Evolutionary conservation across 2,113 vertebrate species (phyloP).

Genomic region (Numenius arquata): DNA sequence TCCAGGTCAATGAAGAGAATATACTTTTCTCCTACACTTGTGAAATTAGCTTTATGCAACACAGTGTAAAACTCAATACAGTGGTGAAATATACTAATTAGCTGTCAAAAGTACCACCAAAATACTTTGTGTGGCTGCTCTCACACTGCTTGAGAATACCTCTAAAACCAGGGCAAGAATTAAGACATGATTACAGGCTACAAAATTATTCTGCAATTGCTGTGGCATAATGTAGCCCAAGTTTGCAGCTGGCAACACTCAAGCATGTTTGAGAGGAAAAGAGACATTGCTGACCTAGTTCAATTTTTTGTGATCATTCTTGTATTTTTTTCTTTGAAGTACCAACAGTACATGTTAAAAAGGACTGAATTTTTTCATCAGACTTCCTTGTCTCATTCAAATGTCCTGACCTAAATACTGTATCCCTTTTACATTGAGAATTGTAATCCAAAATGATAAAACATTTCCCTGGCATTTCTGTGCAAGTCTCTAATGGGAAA

Average conservation of each 20-base stretch:
- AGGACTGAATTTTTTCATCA: not conserved
- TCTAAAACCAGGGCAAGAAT: not conserved
- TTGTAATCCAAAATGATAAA: not conserved
- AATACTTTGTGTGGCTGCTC: not conserved
- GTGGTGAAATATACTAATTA: not conserved
- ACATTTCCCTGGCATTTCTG: not conserved
- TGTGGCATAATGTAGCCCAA: not conserved
- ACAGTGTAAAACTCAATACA: not conserved
- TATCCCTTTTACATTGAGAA: not conserved
- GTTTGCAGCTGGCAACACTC: not conserved
- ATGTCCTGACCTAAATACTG: not conserved
- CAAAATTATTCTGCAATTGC: not conserved
- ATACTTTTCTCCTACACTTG: not conserved
- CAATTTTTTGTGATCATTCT: not conserved
- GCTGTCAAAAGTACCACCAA: not conserved
- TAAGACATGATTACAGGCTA: not conserved
- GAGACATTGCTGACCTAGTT: not conserved
- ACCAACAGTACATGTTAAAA: not conserved
- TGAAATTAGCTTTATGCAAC: not conserved
- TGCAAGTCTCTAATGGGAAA: not conserved
- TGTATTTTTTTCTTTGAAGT: not conserved
- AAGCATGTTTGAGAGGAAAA: not conserved
- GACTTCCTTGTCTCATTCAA: not conserved
- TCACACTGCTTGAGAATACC: not conserved
- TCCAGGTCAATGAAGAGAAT: not conserved